Evolutionary conservation across 2,797 vertebrate genomes (phyloP).

Genomic region (Valencia hispanica): DNA sequence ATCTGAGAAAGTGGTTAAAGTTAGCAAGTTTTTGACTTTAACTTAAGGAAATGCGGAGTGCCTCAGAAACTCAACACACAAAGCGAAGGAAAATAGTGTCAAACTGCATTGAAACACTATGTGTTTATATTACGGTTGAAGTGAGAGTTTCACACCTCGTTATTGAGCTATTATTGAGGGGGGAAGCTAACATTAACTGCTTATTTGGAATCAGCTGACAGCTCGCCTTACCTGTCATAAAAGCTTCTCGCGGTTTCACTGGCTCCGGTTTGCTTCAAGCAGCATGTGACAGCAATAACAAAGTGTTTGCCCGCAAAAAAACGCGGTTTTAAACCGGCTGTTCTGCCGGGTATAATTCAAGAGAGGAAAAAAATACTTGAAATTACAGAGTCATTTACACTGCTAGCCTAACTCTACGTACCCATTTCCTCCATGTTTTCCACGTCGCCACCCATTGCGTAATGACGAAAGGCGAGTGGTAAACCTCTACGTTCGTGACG

Average conservation of each 20-base stretch:
- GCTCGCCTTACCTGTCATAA: constrained; percentile 75
- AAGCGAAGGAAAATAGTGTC: not conserved
- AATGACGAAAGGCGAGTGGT: constrained; percentile 39
- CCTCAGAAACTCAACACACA: not conserved
- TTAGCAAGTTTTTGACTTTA: constrained; percentile 37
- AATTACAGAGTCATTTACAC: constrained; percentile 15
- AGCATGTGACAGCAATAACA: too few relatives aligned
- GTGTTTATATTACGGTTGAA: not conserved
- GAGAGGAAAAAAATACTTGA: not conserved
- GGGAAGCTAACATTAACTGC: constrained; percentile 35
- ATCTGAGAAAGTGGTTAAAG: constrained; percentile 9
- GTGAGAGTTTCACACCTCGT: not conserved
- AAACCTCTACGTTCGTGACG: not conserved
- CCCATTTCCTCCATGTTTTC: constrained; percentile 72
- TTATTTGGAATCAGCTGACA: constrained; percentile 68
- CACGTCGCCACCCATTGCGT: constrained; percentile 73
- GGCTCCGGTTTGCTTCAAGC: constrained; percentile 2
- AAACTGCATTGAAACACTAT: not conserved
- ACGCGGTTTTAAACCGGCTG: not conserved
- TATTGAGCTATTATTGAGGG: constrained; percentile 1
- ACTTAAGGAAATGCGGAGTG: constrained; percentile 1
- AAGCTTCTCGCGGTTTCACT: constrained; percentile 51
- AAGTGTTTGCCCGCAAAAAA: not conserved
- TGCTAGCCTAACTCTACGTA: constrained; percentile 63
- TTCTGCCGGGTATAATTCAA: not conserved